Conservation (phyloP, 2,888 invertebrate species). For the Drosophila quinaria region DNA sequence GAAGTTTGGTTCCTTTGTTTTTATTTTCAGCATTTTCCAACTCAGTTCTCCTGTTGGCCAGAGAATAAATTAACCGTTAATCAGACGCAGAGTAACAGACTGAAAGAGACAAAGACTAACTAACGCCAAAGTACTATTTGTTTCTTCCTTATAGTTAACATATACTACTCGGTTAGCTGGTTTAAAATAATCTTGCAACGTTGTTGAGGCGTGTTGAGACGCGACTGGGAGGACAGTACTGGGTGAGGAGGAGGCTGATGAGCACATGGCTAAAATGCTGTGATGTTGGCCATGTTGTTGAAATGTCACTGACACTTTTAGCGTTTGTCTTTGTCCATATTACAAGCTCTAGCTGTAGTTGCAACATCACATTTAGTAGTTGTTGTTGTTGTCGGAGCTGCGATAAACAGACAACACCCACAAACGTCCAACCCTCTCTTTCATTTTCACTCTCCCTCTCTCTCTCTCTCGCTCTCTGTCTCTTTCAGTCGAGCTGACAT, state of each 20-base stretch:
- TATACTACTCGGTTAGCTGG: constrained; percentile 7
- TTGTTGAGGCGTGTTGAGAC: constrained; percentile 4
- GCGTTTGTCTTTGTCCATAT: constrained; percentile 29
- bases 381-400: constrained; percentile 23
- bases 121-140: background rate
- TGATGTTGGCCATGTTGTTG: constrained; percentile 36
- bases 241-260: background rate
- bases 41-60: background rate
- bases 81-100: constrained; percentile 36
- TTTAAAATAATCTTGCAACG: constrained; percentile 29
- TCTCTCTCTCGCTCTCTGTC: background rate
- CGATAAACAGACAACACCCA: constrained; percentile 43
- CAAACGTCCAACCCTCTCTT: constrained; percentile 29
- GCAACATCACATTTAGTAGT: constrained; percentile 51
- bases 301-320: constrained; percentile 66
- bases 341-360: constrained; percentile 27
- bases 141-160: background rate
- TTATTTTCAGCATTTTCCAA: background rate
- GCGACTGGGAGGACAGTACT: background rate
- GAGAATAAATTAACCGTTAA: constrained; percentile 18
- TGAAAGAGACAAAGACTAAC: constrained; percentile 30
- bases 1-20: background rate
- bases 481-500: constrained; percentile 34
- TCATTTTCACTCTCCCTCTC: background rate
- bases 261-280: constrained; percentile 23